These are phyloP conservation scores for Drosophila miranda DNA, from an alignment of 1,140 invertebrate species.

Conservation along the genomic window DNA sequence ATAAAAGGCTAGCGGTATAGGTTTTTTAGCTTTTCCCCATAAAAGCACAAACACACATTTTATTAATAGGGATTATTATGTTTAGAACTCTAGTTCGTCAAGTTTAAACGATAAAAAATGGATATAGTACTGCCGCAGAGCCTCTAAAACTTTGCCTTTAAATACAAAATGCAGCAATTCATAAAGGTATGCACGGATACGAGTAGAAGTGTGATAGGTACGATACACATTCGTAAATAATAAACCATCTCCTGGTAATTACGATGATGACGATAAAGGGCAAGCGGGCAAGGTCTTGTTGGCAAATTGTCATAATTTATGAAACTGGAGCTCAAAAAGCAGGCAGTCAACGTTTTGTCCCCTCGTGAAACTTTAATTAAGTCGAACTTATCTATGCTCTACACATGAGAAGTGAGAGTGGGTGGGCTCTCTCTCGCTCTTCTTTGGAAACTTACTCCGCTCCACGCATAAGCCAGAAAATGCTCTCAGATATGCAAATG, in stretches of 20 bases:
- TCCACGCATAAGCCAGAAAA: conserved; percentile 42
- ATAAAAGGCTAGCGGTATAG: no score
- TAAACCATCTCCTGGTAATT: conserved; percentile 31
- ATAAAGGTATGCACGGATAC: conserved; percentile 13
- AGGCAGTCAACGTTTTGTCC: conserved; percentile 58
- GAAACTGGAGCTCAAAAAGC: conserved; percentile 40
- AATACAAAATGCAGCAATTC: conserved; percentile 13
- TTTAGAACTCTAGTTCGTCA: no score
- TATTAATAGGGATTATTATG: no score
- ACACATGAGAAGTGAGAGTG: conserved; percentile 65
- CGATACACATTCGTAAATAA: conserved; percentile 22
- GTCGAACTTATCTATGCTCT: conserved; percentile 74
- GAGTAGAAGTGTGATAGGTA: conserved; percentile 15
- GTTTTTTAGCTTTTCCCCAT: no score
- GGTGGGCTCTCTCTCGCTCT: conserved; percentile 8
- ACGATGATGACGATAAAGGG: conserved; percentile 34
- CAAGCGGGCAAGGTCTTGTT: conserved; percentile 46
- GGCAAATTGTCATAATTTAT: conserved; percentile 72
- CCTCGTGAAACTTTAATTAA: conserved; percentile 75
- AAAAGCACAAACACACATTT: no score
- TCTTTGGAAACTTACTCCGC: neutral
- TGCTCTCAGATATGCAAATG: conserved; percentile 76
- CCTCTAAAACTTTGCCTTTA: no score
- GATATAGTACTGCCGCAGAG: no score
- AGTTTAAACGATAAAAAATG: no score